Evolutionary conservation across 1,140 invertebrate species (phyloP).

Genomic region (Heliconius nattereri): DNA sequence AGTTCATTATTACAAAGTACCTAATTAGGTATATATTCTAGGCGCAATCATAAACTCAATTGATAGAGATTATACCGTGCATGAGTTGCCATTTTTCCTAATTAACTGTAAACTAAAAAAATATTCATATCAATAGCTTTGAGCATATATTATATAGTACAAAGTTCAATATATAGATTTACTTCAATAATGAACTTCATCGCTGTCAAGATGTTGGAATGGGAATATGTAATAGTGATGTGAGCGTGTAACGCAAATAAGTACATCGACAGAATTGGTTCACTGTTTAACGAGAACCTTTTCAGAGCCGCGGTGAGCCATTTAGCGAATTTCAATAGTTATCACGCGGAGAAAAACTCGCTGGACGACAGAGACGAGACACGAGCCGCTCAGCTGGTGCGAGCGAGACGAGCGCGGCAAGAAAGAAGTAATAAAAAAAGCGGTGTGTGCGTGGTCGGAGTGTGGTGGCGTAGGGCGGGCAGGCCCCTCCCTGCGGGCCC

Average conservation of each 20-base stretch:
- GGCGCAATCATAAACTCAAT: too few relatives aligned
- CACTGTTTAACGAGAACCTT: slow-evolving; percentile 78
- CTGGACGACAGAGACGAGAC: slow-evolving; percentile 54
- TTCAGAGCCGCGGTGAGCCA: slow-evolving; percentile 76
- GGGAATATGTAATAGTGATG: slow-evolving; percentile 62
- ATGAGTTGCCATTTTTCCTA: too few relatives aligned
- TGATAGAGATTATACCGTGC: too few relatives aligned
- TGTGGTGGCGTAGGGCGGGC: slow-evolving; percentile 76
- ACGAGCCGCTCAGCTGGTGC: slow-evolving; percentile 43
- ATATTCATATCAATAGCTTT: not conserved
- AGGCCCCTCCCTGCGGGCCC: slow-evolving; percentile 74
- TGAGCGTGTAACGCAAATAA: slow-evolving; percentile 69
- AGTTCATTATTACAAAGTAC: too few relatives aligned
- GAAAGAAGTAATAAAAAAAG: slow-evolving; percentile 80
- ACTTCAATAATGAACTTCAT: not conserved
- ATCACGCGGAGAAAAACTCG: slow-evolving; percentile 78
- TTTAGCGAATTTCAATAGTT: slow-evolving; percentile 81
- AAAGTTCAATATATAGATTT: not conserved
- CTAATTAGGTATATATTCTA: too few relatives aligned
- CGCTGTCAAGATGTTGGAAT: slow-evolving; percentile 39
- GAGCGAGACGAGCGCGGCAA: slow-evolving; percentile 65
- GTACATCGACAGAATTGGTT: slow-evolving; percentile 75
- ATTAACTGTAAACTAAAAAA: too few relatives aligned
- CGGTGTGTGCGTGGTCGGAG: slow-evolving; percentile 77
- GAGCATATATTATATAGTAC: not conserved